Base-by-base conservation (phyloP, 1,140 invertebrate species). In the Myzus persicae region DNA sequence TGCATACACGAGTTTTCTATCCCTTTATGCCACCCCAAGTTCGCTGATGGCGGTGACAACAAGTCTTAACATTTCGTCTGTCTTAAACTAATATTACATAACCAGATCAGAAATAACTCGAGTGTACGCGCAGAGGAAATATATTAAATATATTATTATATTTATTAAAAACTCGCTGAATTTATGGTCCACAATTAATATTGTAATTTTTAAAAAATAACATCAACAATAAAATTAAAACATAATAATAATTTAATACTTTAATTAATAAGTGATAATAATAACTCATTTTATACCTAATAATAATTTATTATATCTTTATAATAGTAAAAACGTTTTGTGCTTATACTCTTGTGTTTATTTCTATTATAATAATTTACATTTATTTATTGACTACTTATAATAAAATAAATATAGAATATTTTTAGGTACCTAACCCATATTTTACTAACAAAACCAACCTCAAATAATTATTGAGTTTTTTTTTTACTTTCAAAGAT, bases 71-170 rank as follows among this genome's bases (percentile, higher is more conserved):
- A 24, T 88, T n/a, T 48, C n/a, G 22, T 3, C 48, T n/a, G 87
- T 36, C n/a, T 48, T 88, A 51, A 48, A 88, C 87, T 48, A 36
- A 88, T 88, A 88, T 88, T 88, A 88, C 20, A 82, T 38, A 38
- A 82, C 76, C 22, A 82, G 20, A 82, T 82, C 76, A 22, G 20
- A 36, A 82, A 82, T 82, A 82, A 82, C 7, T 38, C n/a, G 36
- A 2, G 59, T n/a, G 59, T n/a, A 76, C 76, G 20, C 24, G 8
- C 7, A 1, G 18, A 24, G 36, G 36, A 38, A 82, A 82, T 38
- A n/a, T n/a, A n/a, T n/a, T n/a, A n/a, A n/a, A n/a, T n/a, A n/a
- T n/a, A n/a, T n/a, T n/a, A n/a, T n/a, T n/a, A n/a, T n/a, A 82
- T 82, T 36, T 22, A 1, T 38, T 18, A 8, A 36, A 82, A 38